A percentile compares a stretch with the other conserved stretches of the same genome.
Evolutionary conservation across 2,113 vertebrate species (phyloP).

Genomic region (Aplodontia rufa): DNA sequence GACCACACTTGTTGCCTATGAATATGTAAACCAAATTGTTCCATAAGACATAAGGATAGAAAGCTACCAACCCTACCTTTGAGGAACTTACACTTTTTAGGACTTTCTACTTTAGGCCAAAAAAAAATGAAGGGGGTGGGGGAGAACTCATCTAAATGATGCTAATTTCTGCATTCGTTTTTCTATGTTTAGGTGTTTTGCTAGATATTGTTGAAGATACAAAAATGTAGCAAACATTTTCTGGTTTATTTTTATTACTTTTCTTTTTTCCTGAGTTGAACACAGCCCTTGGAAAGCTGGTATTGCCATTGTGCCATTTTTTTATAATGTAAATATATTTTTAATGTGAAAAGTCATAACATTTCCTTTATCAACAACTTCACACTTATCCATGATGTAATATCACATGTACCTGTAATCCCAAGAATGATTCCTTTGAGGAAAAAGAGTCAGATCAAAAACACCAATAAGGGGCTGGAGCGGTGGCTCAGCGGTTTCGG

Average conservation of each 20-base stretch:
- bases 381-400: neutral
- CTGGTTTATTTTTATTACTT: neutral
- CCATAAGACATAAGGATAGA: neutral
- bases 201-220: neutral
- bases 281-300: neutral
- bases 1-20: neutral
- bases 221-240: neutral
- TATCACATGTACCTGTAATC: neutral
- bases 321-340: neutral
- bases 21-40: slow-evolving; percentile 1
- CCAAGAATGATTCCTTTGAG: neutral
- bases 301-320: neutral
- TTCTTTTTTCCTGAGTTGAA: neutral
- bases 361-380: neutral
- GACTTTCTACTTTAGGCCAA: neutral
- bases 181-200: neutral
- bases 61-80: neutral
- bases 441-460: no score
- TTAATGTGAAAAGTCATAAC: neutral
- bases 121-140: neutral
- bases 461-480: no score
- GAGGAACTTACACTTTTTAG: neutral
- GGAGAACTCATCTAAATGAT: neutral
- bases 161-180: neutral
- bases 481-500: no score